phyloP scores from a whole-genome alignment of 1,140 invertebrate genomes.

The Pissodes strobi region DNA sequence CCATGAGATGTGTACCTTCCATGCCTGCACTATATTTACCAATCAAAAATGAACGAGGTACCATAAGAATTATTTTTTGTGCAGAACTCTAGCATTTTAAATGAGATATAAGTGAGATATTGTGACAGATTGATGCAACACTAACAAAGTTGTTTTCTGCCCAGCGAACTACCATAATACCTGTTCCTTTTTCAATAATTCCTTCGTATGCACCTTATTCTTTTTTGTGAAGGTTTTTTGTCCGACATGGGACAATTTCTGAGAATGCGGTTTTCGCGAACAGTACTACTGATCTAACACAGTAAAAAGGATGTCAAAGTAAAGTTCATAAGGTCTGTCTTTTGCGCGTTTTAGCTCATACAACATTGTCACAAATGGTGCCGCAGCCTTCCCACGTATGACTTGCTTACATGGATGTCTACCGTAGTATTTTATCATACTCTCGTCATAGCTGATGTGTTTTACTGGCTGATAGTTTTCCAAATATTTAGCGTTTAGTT shows the following conservation, averaged over 20 bases:
- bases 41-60: constrained; percentile 39
- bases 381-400: constrained; percentile 43
- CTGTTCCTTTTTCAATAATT: constrained; percentile 25
- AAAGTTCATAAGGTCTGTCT: constrained; percentile 36
- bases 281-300: no score
- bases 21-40: constrained; percentile 48
- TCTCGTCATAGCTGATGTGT: constrained; percentile 37
- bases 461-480: constrained; percentile 27
- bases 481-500: constrained; percentile 30
- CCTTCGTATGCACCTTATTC: constrained; percentile 15
- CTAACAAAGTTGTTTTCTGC: constrained; percentile 48
- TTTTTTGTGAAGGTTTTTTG: constrained; percentile 12
- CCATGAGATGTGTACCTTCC: constrained; percentile 53
- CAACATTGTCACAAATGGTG: constrained; percentile 38
- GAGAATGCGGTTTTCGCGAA: no score
- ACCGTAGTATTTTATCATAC: no score
- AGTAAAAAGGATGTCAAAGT: constrained; percentile 49
- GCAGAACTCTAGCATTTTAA: constrained; percentile 43
- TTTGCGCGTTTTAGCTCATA: constrained; percentile 34
- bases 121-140: constrained; percentile 42
- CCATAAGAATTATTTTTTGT: constrained; percentile 44
- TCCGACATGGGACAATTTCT: no score
- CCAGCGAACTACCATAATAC: constrained; percentile 47
- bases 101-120: constrained; percentile 38
- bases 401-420: constrained; percentile 45